Conservation (phyloP, 37 sponge, comb jelly and placozoan species). For the Bolinopsis microptera region DNA sequence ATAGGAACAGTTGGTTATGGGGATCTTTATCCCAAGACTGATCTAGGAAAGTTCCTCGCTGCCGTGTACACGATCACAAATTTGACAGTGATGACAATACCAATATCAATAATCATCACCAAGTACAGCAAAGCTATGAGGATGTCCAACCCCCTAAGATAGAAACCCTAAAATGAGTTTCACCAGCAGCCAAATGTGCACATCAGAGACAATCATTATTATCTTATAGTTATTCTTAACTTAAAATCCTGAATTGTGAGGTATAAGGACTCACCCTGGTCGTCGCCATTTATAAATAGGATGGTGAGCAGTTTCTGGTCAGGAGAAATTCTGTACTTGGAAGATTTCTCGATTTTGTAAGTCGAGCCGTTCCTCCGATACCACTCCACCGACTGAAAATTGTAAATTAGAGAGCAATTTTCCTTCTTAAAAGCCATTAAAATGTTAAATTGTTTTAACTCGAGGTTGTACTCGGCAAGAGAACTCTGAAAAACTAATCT, state of each 20-base stretch:
- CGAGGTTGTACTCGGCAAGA: too few species aligned
- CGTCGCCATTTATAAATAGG: not conserved
- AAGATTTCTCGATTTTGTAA: not conserved
- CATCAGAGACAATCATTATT: too few species aligned
- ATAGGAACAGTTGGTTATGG: not conserved
- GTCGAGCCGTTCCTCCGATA: not conserved
- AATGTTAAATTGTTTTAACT: not conserved
- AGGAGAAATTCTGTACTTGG: not conserved
- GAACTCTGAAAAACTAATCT: too few species aligned
- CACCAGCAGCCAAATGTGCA: too few species aligned
- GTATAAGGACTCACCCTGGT: not conserved
- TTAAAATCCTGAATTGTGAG: too few species aligned
- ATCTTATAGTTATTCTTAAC: too few species aligned
- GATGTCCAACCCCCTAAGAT: not conserved
- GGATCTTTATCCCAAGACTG: not conserved
- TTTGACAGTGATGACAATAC: not conserved
- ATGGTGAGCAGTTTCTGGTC: not conserved
- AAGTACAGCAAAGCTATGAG: not conserved
- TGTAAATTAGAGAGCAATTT: not conserved
- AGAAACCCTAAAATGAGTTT: too few species aligned
- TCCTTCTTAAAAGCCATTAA: not conserved
- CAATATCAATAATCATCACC: not conserved
- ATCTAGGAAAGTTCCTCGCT: slow-evolving; percentile 15
- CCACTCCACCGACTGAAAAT: not conserved
- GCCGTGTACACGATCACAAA: not conserved